Evolutionary conservation across 2,888 invertebrate species (phyloP).

Genomic region (Encarsia formosa): DNA sequence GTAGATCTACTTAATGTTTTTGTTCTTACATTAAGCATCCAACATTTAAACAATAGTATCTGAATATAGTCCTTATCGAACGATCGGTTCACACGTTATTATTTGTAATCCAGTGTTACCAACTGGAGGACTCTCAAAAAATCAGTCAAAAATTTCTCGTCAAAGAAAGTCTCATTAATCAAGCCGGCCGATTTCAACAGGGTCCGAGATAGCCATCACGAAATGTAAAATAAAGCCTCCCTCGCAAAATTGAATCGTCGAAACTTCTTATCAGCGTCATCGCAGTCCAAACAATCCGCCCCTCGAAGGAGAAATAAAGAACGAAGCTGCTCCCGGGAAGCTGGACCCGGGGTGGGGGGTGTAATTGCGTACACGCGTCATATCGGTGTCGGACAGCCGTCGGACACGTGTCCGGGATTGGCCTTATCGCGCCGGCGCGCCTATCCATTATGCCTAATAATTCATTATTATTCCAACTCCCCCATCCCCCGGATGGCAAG

Average conservation of each 20-base stretch:
- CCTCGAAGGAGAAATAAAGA: neutral
- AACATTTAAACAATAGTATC: no score
- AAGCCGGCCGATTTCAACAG: no score
- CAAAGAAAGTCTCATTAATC: no score
- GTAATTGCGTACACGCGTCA: neutral
- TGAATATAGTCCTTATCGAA: no score
- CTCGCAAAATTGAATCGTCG: slow-evolving; percentile 19
- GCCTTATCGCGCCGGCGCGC: slow-evolving; percentile 31
- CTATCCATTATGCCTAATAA: slow-evolving; percentile 50
- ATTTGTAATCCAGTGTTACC: no score
- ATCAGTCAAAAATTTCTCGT: no score
- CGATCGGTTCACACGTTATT: no score
- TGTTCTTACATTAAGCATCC: no score
- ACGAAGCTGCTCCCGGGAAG: neutral
- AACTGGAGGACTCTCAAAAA: no score
- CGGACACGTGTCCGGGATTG: slow-evolving; percentile 38
- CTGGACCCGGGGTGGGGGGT: neutral
- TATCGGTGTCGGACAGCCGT: slow-evolving; percentile 34
- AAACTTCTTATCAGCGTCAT: slow-evolving; percentile 19
- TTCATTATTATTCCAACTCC: slow-evolving; percentile 44
- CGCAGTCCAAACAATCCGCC: slow-evolving; percentile 23
- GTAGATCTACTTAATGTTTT: no score
- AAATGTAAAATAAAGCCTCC: slow-evolving; percentile 11
- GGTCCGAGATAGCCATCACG: no score
- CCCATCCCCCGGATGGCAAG: slow-evolving; percentile 8